Evolutionary conservation across 2,797 vertebrate species (phyloP), one percentile per base, ranked within the genome.

Genomic region (Coregonus sp.): DNA sequence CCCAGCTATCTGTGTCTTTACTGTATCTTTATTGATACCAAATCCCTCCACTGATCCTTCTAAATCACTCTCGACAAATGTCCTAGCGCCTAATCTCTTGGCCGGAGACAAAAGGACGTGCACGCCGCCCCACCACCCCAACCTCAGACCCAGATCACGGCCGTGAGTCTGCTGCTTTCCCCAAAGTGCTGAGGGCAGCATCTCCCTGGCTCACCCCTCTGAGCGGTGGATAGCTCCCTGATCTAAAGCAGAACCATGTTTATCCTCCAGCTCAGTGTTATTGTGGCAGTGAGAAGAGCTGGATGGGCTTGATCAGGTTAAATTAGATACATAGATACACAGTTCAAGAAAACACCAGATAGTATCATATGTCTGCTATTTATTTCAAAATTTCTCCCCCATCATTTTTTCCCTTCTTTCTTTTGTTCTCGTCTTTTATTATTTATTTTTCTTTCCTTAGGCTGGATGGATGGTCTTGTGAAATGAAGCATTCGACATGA

Each of bases 401-500:
- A 78, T 88, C 74, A 80, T 85, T 85, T 63, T 14, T 71, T 73
- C 20, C 76, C 78, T 76, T 79, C 86, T 88, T 79, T 79, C 77
- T 88, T 81, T 59, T 86, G 82, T 81, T 75, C 84, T 77, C 78
- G 80, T 72, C 80, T 77, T 74, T 35, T 70, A 33, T 70, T 84
- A 33, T 61, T 67, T 88, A 81, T 75, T 80, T 83, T 65, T 88
- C 87, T 88, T 84, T 90, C 79, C 88, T 74, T 67, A 85, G 82
- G 82, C 82, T 78, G 83, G 80, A 81, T 86, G 67, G 80, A 81
- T 86, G 67, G 72, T 82, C 80, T 88, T 91, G 82, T 86, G 78
- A 90, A 91, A 89, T 86, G 71, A 82, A 90, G 88, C 87, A 80
- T 92, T 93, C 92, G 92, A 92, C 89, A 92, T 92, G 90, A 94